Percentiles rank a stretch among this genome's conserved stretches.
Conservation (phyloP, 2,888 invertebrate genomes). For the Aporophyla nigra region DNA sequence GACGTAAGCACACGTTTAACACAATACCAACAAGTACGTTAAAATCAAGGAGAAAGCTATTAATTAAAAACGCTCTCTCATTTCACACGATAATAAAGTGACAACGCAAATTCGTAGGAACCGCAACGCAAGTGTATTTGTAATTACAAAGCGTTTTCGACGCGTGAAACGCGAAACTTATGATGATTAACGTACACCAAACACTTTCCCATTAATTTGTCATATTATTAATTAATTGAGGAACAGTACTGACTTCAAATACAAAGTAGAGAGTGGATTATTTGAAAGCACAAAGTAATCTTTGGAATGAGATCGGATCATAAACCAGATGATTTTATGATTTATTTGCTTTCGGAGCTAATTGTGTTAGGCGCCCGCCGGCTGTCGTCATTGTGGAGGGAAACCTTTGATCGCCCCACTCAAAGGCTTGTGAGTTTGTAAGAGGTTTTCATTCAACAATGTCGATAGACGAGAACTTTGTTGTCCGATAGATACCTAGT, state of each 20-base stretch:
- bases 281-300: conserved; percentile 72
- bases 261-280: conserved; percentile 53
- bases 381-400: conserved; percentile 74
- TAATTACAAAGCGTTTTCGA: conserved; percentile 84
- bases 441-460: conserved; percentile 73
- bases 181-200: conserved; percentile 79
- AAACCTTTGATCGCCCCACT: conserved; percentile 72
- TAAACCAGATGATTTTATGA: conserved; percentile 81
- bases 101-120: conserved; percentile 83
- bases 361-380: conserved; percentile 81
- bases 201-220: conserved; percentile 84
- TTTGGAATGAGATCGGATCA: conserved; percentile 76
- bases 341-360: conserved; percentile 84
- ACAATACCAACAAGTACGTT: conserved; percentile 68
- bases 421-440: conserved; percentile 72
- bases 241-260: conserved; percentile 66
- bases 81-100: conserved; percentile 83
- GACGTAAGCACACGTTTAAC: conserved; percentile 61
- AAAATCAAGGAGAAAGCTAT: conserved; percentile 83
- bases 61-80: conserved; percentile 86
- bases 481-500: conserved; percentile 65
- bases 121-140: conserved; percentile 73
- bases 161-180: conserved; percentile 81
- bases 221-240: conserved; percentile 82
- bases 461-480: conserved; percentile 67